These are phyloP conservation scores for Lontra canadensis DNA, from an alignment of 2,113 vertebrate genomes.

Conservation along the genomic window DNA sequence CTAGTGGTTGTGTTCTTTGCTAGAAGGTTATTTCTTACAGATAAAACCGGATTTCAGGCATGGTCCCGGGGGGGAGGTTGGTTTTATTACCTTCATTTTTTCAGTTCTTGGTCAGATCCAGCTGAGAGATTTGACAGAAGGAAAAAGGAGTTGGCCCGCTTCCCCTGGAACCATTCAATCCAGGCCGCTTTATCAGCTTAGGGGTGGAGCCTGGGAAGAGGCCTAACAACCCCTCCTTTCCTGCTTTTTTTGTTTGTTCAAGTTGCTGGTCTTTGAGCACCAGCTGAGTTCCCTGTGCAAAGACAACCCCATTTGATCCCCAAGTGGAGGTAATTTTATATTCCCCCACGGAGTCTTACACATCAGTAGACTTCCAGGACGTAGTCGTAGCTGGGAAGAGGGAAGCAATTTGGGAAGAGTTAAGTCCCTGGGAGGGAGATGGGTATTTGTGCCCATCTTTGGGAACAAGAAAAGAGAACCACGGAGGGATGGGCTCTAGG, in stretches of 20 bases:
- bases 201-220: constrained; percentile 2
- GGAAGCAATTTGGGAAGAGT: neutral
- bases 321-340: constrained; percentile 15
- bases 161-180: neutral
- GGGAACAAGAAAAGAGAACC: constrained; percentile 9
- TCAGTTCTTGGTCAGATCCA: constrained; percentile 24
- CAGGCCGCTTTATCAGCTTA: neutral
- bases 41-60: constrained; percentile 45
- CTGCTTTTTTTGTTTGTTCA: constrained; percentile 39
- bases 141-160: constrained; percentile 10
- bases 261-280: constrained; percentile 16
- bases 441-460: constrained; percentile 27
- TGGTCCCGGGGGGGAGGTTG: neutral
- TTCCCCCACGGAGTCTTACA: neutral
- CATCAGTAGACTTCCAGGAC: neutral
- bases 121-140: neutral
- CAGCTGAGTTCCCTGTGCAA: constrained; percentile 27
- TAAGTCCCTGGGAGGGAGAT: neutral
- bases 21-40: constrained; percentile 33
- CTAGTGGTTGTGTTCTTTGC: constrained; percentile 31
- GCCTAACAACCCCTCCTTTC: neutral
- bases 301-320: constrained; percentile 28
- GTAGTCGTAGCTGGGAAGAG: neutral
- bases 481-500: neutral
- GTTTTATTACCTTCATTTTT: constrained; percentile 31